Percentiles rank a stretch among this genome's conserved stretches.
Evolutionary conservation across 2,113 vertebrate genomes (phyloP).

Genomic region (Pleuronectes platessa): DNA sequence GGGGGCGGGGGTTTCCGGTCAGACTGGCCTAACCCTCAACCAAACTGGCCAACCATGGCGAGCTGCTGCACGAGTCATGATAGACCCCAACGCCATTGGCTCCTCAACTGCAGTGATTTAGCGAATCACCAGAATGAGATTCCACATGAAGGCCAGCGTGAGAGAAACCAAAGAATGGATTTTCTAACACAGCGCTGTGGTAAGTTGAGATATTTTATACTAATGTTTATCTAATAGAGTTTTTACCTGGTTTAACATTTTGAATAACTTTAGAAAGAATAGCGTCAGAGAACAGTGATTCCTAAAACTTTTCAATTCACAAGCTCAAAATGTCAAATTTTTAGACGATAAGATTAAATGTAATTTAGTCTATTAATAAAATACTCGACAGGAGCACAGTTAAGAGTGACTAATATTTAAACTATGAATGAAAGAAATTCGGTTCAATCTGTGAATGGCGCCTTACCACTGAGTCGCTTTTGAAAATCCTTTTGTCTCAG

Average conservation of each 20-base stretch:
- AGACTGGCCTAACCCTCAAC: slow-evolving; percentile 53
- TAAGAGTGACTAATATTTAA: too few relatives aligned
- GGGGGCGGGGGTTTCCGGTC: slow-evolving; percentile 23
- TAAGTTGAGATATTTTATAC: slow-evolving; percentile 53
- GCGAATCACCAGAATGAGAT: slow-evolving; percentile 64
- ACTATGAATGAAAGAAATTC: background rate
- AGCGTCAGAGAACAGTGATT: background rate
- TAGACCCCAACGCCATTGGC: slow-evolving; percentile 43
- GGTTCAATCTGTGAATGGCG: background rate
- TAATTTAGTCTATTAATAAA: background rate
- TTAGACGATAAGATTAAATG: background rate
- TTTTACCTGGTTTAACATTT: background rate
- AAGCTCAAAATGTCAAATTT: background rate
- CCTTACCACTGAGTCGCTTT: background rate
- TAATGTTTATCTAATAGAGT: background rate
- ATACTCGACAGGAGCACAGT: background rate
- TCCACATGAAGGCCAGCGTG: slow-evolving; percentile 23
- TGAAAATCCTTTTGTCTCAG: slow-evolving; percentile 12
- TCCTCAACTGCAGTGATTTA: background rate
- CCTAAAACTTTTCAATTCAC: background rate
- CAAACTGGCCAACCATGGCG: slow-evolving; percentile 42
- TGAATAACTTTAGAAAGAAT: background rate
- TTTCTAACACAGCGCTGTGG: slow-evolving; percentile 3
- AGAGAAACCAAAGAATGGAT: slow-evolving; percentile 31
- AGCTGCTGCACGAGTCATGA: slow-evolving; percentile 23